Conservation (phyloP, 2,113 vertebrate genomes). For the Ahaetulla prasina region DNA sequence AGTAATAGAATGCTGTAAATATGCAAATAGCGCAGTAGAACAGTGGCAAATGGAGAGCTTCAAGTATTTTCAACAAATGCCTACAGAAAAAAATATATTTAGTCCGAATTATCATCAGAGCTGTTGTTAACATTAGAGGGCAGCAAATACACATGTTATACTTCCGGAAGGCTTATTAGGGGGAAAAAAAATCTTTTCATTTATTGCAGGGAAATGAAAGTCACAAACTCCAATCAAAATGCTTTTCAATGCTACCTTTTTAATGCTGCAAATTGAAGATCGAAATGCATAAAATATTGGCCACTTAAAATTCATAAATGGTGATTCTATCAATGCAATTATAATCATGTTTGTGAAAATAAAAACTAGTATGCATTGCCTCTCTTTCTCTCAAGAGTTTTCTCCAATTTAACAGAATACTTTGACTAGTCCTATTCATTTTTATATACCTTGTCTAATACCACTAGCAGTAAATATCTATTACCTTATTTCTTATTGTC, state of each 20-base stretch:
- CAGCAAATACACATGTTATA: conserved; percentile 21
- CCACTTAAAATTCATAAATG: not conserved
- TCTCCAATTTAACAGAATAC: not conserved
- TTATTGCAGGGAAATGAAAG: not conserved
- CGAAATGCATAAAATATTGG: not conserved
- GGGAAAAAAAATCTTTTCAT: not conserved
- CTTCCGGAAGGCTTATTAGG: not conserved
- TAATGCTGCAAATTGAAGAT: not conserved
- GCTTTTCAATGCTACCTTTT: not conserved
- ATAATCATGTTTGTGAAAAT: not conserved
- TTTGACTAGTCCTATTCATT: not conserved
- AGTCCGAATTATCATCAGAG: accelerated
- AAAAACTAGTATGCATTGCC: accelerated
- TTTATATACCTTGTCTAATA: not conserved
- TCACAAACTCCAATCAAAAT: not conserved
- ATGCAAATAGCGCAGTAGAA: not conserved
- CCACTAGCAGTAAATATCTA: not conserved
- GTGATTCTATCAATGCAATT: not conserved
- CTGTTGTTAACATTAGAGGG: conserved; percentile 48
- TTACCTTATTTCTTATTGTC: not conserved
- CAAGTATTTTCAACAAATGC: not conserved
- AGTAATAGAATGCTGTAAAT: not conserved
- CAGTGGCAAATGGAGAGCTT: not conserved
- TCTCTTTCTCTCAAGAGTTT: not conserved
- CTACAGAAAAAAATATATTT: accelerated